Percentiles rank a stretch among this genome's conserved stretches.
phyloP scores from a whole-genome alignment of 2,888 invertebrate genomes.

The Anodontia alba region DNA sequence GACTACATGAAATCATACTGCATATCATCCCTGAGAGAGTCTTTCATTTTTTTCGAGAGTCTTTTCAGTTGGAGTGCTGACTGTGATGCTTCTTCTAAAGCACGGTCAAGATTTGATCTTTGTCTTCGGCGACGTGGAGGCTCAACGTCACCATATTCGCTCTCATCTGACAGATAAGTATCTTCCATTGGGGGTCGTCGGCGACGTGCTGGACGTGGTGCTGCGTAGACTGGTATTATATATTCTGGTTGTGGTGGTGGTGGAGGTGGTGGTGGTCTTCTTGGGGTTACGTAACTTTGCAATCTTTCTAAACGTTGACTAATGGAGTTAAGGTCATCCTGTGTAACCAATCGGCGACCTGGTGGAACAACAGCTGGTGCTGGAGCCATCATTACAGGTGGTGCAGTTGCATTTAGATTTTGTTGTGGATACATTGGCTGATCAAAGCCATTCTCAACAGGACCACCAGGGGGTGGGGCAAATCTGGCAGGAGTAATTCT shows the following conservation, averaged over 20 bases:
- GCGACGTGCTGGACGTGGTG: slow-evolving; percentile 63
- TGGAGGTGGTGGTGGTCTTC: slow-evolving; percentile 65
- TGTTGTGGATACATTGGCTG: slow-evolving; percentile 39
- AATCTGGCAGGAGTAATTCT: slow-evolving; percentile 65
- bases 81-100: slow-evolving; percentile 71
- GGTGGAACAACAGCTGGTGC: slow-evolving; percentile 37
- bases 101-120: slow-evolving; percentile 65
- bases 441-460: slow-evolving; percentile 56
- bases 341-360: slow-evolving; percentile 69
- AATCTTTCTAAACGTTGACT: slow-evolving; percentile 74
- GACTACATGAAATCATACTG: slow-evolving; percentile 57
- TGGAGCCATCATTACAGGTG: slow-evolving; percentile 49
- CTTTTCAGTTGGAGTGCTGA: slow-evolving; percentile 76
- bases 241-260: slow-evolving; percentile 67
- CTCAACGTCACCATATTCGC: slow-evolving; percentile 64
- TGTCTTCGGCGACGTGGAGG: slow-evolving; percentile 61
- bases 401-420: slow-evolving; percentile 54
- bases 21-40: slow-evolving; percentile 76
- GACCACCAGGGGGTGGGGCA: slow-evolving; percentile 61
- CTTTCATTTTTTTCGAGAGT: slow-evolving; percentile 79
- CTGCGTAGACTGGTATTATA: slow-evolving; percentile 65
- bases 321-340: slow-evolving; percentile 75
- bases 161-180: slow-evolving; percentile 72
- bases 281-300: slow-evolving; percentile 72
- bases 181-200: slow-evolving; percentile 69